These are phyloP conservation scores for Drosophila macrospina DNA, from an alignment of 2,888 invertebrate species.

Conservation along the genomic window DNA sequence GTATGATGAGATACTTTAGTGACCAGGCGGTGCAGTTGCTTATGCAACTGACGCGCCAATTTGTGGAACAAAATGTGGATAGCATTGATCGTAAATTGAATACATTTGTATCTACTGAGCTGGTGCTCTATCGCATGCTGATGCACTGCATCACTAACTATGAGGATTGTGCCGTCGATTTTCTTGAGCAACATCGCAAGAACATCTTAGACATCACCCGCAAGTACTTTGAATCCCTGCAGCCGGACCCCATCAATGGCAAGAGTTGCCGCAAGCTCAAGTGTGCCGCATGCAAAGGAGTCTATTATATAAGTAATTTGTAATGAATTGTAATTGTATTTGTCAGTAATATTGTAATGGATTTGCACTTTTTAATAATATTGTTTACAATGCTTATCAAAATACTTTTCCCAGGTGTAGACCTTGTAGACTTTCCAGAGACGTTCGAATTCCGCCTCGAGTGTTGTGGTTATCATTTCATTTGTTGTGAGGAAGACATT, in stretches of 20 bases:
- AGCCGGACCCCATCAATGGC: slow-evolving; percentile 24
- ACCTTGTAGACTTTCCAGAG: neutral
- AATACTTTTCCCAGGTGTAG: no score
- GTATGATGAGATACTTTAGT: slow-evolving; percentile 63
- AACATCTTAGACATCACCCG: slow-evolving; percentile 41
- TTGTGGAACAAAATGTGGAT: slow-evolving; percentile 71
- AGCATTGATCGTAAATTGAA: slow-evolving; percentile 59
- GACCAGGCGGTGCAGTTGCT: slow-evolving; percentile 56
- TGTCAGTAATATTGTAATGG: neutral
- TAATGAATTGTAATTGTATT: slow-evolving; percentile 11
- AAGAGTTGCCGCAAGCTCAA: slow-evolving; percentile 23
- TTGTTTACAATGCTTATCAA: no score
- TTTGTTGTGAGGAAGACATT: neutral
- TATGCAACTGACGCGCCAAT: slow-evolving; percentile 64
- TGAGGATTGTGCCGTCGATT: slow-evolving; percentile 51
- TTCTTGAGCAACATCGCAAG: slow-evolving; percentile 42
- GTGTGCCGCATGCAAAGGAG: slow-evolving; percentile 47
- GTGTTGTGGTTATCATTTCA: neutral
- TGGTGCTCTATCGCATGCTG: slow-evolving; percentile 74
- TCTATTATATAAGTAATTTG: slow-evolving; percentile 50
- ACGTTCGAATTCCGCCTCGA: slow-evolving; percentile 9
- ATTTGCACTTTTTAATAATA: no score
- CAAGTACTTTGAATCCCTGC: slow-evolving; percentile 60
- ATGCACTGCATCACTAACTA: slow-evolving; percentile 68
- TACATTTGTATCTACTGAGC: slow-evolving; percentile 76